A percentile compares a stretch with the other conserved stretches of the same genome.
Conservation (phyloP, 2,888 invertebrate species). For the Acanthosepion lycidas region DNA sequence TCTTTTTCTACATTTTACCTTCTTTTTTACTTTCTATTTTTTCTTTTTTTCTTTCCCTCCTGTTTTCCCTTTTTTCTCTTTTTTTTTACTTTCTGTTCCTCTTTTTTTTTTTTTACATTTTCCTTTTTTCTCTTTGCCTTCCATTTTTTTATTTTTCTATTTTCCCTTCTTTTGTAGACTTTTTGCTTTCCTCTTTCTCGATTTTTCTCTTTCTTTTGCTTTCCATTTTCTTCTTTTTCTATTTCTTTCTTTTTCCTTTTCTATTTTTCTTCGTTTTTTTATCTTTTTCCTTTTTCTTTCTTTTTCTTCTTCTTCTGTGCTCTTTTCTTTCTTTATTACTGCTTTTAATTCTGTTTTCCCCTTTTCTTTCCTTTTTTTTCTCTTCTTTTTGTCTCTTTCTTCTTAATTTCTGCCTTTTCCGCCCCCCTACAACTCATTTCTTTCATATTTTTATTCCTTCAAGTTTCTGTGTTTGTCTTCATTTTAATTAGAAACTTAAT, state of each 20-base stretch:
- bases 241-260: not conserved
- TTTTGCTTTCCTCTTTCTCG: not conserved
- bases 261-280: not conserved
- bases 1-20: too few species aligned
- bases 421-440: not conserved
- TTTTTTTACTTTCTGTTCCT: too few species aligned
- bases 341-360: not conserved
- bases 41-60: too few species aligned
- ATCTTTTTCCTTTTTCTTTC: not conserved
- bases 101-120: not conserved
- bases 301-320: not conserved
- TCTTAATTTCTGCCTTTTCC: not conserved
- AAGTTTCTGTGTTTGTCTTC: not conserved
- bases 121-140: not conserved
- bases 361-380: not conserved
- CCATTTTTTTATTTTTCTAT: not conserved
- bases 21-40: too few species aligned
- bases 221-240: not conserved
- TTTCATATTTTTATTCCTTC: not conserved
- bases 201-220: not conserved
- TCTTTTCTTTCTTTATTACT: not conserved
- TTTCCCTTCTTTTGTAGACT: not conserved
- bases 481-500: slow-evolving; percentile 33
- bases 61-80: too few species aligned
- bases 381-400: not conserved